Evolutionary conservation across 2,797 vertebrate genomes (phyloP), one percentile per base, ranked within the genome.

Genomic region (Pseudochromis fuscus): DNA sequence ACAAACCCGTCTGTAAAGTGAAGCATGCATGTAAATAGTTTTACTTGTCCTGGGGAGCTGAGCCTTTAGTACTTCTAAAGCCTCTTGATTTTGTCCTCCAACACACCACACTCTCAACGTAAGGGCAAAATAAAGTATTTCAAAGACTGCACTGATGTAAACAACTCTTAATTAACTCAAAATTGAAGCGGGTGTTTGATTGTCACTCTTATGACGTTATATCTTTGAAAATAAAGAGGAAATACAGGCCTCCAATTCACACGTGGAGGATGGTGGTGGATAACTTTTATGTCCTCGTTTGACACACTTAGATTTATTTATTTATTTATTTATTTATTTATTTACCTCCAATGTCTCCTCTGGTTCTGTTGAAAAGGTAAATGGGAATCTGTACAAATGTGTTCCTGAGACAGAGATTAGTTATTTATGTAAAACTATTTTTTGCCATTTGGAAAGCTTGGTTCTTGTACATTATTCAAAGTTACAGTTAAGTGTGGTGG

Each of bases 11-110:
- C 38, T 24, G 19, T 7, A 59, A 46, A 73, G 44, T 46, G 2
- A 4, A 52, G 51, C 19, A 19, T 8, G 24, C 12, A 23, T 66
- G 21, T 27, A 62, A 57, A 72, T 31, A 57, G 19, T 46, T 4
- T 38, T 25, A 1, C 27, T 75, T 33, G 16, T 69, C 28, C 73
- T 27, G 0, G 18, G 48, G 50, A 74, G 62, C 24, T 15, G 59
- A 61, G 62, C 74, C n/a, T 28, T 76, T 55, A 18, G 31, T 27
- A 55, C 24, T 67, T 64, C 31, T 57, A 57, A 81, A 71, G 75
- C 77, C 44, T 75, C 62, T 84, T 86, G 51, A 87, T 74, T 74
- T 79, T 72, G 75, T 81, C 83, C 83, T 87, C 60, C 19, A 84
- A 45, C 64, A 53, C 50, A 48, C 63, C 69, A 42, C 27, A 61